phyloP scores from a whole-genome alignment of 2,113 vertebrate genomes.

The Chloebia gouldiae region DNA sequence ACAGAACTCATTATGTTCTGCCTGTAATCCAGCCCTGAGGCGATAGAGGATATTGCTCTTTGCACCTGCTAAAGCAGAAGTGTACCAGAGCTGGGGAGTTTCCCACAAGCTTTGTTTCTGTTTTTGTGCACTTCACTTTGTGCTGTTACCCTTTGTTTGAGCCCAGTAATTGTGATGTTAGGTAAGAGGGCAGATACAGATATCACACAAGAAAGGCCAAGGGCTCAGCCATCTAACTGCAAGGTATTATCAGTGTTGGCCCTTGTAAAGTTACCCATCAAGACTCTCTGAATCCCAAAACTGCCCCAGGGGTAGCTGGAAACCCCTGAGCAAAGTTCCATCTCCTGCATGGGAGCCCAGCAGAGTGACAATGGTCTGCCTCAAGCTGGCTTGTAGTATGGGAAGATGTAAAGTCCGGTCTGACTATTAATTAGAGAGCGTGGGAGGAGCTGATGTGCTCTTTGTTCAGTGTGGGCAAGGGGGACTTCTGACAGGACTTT shows the following conservation, averaged over 20 bases:
- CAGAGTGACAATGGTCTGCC: neutral
- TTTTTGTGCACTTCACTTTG: neutral
- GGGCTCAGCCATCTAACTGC: neutral
- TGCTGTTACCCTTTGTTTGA: constrained; percentile 25
- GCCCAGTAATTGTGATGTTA: neutral
- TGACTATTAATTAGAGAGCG: neutral
- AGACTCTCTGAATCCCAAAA: neutral
- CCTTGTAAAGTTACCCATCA: neutral
- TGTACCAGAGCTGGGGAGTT: neutral
- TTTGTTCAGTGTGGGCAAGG: neutral
- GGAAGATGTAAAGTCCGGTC: neutral
- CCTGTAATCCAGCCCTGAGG: neutral
- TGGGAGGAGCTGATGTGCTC: neutral
- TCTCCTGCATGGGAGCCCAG: neutral
- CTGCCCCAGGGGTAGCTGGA: neutral
- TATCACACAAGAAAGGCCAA: neutral
- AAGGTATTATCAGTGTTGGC: rapidly evolving
- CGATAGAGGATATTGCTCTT: neutral
- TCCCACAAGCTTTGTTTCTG: neutral
- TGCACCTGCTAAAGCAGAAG: neutral
- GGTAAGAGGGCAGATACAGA: neutral
- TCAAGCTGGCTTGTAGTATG: neutral
- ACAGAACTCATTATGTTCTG: neutral
- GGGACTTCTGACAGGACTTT: neutral
- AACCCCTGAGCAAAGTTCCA: neutral